These are phyloP conservation scores for Nomada flava DNA, from an alignment of 2,888 invertebrate species.

Conservation along the genomic window DNA sequence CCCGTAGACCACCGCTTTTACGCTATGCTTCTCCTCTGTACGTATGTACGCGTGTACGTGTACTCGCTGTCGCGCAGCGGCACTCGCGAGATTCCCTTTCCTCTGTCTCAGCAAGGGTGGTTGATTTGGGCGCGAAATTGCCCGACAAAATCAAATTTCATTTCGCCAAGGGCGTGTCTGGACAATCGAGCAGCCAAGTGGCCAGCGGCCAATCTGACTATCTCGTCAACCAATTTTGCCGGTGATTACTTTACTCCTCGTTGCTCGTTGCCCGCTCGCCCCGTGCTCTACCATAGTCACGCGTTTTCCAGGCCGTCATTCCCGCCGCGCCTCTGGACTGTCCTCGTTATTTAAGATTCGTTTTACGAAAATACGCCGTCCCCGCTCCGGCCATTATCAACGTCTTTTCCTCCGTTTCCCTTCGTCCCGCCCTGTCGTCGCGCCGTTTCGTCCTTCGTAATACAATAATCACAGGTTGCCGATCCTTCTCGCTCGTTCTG, in stretches of 20 bases:
- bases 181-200: constrained; percentile 83
- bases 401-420: not conserved
- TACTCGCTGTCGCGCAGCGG: not conserved
- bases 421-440: not conserved
- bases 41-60: not conserved
- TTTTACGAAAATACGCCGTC: constrained; percentile 9
- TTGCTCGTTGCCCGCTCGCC: constrained; percentile 39
- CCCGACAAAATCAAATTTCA: constrained; percentile 84
- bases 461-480: constrained; percentile 50
- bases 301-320: constrained; percentile 23
- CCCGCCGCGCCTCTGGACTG: constrained; percentile 1
- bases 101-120: constrained; percentile 64
- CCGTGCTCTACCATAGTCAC: not conserved
- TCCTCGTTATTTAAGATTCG: constrained; percentile 23
- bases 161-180: constrained; percentile 83
- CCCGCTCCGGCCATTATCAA: not conserved
- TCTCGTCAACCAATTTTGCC: constrained; percentile 82
- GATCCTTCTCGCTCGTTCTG: not conserved
- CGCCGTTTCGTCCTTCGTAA: constrained; percentile 30
- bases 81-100: constrained; percentile 37
- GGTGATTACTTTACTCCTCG: constrained; percentile 82
- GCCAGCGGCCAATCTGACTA: constrained; percentile 81
- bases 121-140: constrained; percentile 84
- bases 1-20: constrained; percentile 5
- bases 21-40: constrained; percentile 4